phyloP scores from a whole-genome alignment of 2,113 vertebrate species.

The Aspidoscelis tigris region DNA sequence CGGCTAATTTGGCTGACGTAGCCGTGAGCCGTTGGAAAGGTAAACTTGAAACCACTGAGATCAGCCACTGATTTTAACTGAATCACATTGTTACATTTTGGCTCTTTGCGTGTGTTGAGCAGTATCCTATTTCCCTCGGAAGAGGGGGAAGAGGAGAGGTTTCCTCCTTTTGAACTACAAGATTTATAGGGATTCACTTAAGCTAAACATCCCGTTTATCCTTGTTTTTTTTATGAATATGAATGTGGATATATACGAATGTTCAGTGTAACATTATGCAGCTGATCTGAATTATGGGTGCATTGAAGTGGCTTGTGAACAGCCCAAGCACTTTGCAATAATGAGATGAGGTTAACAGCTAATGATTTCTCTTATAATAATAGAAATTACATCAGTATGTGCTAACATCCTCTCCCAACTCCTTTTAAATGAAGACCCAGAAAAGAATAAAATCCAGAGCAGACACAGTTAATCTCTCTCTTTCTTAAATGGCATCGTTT shows the following conservation, averaged over 20 bases:
- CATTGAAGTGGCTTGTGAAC: not conserved
- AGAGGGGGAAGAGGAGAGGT: not conserved
- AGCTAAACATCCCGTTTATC: not conserved
- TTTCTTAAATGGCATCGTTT: constrained; percentile 45
- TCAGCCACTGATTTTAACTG: constrained; percentile 1
- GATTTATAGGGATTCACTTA: not conserved
- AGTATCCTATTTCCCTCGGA: not conserved
- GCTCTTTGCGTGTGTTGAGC: accelerated
- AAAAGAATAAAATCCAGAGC: constrained; percentile 35
- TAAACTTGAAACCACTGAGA: not conserved
- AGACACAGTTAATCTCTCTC: constrained; percentile 43
- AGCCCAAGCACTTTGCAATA: not conserved
- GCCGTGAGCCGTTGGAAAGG: not conserved
- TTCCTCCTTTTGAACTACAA: not conserved
- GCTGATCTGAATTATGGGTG: constrained; percentile 24
- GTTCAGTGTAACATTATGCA: not conserved
- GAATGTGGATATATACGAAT: constrained; percentile 5
- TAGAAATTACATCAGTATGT: constrained; percentile 39
- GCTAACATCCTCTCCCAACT: constrained; percentile 32
- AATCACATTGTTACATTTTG: not conserved
- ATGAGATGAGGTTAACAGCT: constrained; percentile 13
- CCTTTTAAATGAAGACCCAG: constrained; percentile 24
- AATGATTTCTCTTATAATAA: constrained; percentile 20
- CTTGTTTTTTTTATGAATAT: not conserved
- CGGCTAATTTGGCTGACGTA: not conserved